Conservation (phyloP, 1,140 invertebrate genomes). For the Triops longicaudatus region DNA sequence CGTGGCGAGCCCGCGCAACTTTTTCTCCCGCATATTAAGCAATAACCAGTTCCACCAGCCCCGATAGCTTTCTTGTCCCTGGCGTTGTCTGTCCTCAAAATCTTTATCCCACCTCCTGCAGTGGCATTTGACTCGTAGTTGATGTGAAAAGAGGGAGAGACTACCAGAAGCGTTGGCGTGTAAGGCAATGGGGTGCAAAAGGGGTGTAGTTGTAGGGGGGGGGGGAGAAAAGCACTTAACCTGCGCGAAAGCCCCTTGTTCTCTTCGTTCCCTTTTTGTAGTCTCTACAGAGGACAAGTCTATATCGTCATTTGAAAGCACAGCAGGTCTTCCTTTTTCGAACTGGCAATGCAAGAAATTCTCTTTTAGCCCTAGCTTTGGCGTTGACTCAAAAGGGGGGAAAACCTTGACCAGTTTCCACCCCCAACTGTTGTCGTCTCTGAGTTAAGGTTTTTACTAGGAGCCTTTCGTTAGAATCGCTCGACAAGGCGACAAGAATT, state of each 20-base stretch:
- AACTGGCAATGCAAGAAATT: not conserved
- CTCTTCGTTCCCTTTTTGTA: not conserved
- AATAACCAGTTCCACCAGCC: not conserved
- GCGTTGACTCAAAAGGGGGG: not conserved
- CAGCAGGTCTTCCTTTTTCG: not conserved
- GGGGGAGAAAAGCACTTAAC: slow-evolving; percentile 2
- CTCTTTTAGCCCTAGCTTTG: not conserved
- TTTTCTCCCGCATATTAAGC: not conserved
- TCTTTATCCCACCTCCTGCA: not conserved
- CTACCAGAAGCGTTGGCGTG: slow-evolving; percentile 2
- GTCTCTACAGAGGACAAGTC: not conserved
- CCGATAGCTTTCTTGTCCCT: not conserved
- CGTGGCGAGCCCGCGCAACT: not conserved
- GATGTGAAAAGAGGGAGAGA: not conserved
- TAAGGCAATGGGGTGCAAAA: not conserved
- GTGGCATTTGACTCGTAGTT: slow-evolving; percentile 5
- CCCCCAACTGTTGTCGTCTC: slow-evolving; percentile 10
- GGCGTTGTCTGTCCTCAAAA: not conserved
- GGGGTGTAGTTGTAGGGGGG: not conserved
- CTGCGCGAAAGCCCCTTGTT: not conserved
- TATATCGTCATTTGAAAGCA: slow-evolving; percentile 10
- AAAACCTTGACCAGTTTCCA: slow-evolving; percentile 7
- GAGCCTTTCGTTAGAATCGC: not conserved
- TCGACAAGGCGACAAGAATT: slow-evolving; percentile 9
- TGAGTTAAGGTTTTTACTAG: slow-evolving; percentile 2